Evolutionary conservation across 2,888 invertebrate genomes (phyloP), one percentile per base, ranked within the genome.

Genomic region (Macaria liturata): DNA sequence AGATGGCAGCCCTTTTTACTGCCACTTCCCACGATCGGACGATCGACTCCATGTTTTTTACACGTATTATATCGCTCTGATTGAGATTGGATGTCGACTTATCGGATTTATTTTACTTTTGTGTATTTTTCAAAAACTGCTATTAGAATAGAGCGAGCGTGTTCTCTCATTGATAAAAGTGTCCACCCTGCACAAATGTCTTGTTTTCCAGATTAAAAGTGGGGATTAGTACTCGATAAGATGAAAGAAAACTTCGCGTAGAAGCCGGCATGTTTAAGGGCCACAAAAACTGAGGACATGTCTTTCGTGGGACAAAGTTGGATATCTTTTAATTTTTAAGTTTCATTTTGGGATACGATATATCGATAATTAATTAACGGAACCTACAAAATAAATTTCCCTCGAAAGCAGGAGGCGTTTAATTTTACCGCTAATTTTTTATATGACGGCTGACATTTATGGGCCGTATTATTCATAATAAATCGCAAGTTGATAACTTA

Each of bases 401-500:
- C 45, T 30, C 46, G 37, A 44, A 51, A 51, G 44, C 44, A 32
- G 6, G 32, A n/a, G 49, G 32, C 46, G 9, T 47, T 57, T 47
- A 46, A 9, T 47, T 42, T 34, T 40, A 46, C 30, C 42, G 34
- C 46, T 46, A 20, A n/a, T 2, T 39, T 39, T 39, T 39, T 39
- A 7, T 39, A 39, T 39, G 50, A 51, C 8, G 45, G 9, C 69
- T 78, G 81, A 81, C 80, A 74, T 78, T 83, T 81, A 84, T 81
- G 80, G 79, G 72, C 61, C 67, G 66, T 71, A 56, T 44, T 49
- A 54, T 48, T 49, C 46, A 44, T 49, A 42, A 80, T 83, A 82
- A 84, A 83, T 83, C 72, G 75, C 69, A 64, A 74, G 70, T 77
- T 81, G 79, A 83, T 83, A 82, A 80, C 83, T 82, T 84, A 83